Percentiles rank a stretch among this genome's conserved stretches.
Evolutionary conservation across 2,888 invertebrate species (phyloP).

Genomic region (Petrolisthes cinctipes): DNA sequence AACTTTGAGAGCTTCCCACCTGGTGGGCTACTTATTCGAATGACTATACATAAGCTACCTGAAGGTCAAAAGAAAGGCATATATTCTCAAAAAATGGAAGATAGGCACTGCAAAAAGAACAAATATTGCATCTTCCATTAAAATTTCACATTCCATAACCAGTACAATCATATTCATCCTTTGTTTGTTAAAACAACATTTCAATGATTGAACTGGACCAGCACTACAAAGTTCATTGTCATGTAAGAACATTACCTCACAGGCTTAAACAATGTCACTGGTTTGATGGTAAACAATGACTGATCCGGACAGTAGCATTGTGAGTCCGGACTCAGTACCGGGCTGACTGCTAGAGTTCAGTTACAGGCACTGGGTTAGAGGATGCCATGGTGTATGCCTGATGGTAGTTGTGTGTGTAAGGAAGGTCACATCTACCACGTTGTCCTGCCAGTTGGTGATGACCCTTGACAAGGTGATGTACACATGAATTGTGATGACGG

Average conservation of each 20-base stretch:
- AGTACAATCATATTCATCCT: slow-evolving; percentile 47
- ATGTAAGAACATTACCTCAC: slow-evolving; percentile 36
- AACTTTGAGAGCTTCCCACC: slow-evolving; percentile 37
- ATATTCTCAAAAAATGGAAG: slow-evolving; percentile 59
- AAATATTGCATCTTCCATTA: slow-evolving; percentile 58
- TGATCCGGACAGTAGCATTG: slow-evolving; percentile 24
- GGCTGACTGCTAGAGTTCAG: slow-evolving; percentile 65
- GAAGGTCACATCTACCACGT: slow-evolving; percentile 37
- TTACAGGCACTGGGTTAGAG: slow-evolving; percentile 64
- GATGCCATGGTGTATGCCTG: slow-evolving; percentile 59
- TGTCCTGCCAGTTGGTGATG: slow-evolving; percentile 48
- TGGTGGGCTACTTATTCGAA: slow-evolving; percentile 30
- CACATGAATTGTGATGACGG: slow-evolving; percentile 58
- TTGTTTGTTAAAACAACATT: slow-evolving; percentile 34
- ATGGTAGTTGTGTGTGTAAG: slow-evolving; percentile 54
- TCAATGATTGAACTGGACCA: slow-evolving; percentile 24
- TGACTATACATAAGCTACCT: slow-evolving; percentile 54
- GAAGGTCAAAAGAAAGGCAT: slow-evolving; percentile 57
- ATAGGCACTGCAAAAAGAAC: slow-evolving; percentile 63
- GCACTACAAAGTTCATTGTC: slow-evolving; percentile 34
- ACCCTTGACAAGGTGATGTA: slow-evolving; percentile 59
- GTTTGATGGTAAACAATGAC: slow-evolving; percentile 22
- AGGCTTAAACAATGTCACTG: slow-evolving; percentile 29
- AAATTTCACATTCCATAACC: slow-evolving; percentile 48
- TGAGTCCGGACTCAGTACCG: slow-evolving; percentile 48